Percentiles rank a stretch among this genome's conserved stretches.
phyloP scores from a whole-genome alignment of 2,113 vertebrate species.

The Theristicus caerulescens region DNA sequence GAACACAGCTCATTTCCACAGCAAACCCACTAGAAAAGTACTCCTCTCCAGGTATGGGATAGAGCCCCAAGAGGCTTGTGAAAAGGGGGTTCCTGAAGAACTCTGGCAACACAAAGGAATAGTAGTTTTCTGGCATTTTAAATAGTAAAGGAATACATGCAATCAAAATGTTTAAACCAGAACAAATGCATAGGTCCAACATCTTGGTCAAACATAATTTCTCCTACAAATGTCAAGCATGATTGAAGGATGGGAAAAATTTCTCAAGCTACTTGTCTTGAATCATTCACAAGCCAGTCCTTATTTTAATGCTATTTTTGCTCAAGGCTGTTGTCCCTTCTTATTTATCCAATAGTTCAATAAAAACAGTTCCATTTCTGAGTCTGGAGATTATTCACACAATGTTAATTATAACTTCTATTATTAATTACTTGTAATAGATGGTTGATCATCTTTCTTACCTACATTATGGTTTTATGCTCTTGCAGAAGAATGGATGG shows the following conservation, averaged over 20 bases:
- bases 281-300: neutral
- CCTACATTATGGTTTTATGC: neutral
- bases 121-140: neutral
- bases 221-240: neutral
- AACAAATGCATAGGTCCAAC: neutral
- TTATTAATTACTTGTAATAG: neutral
- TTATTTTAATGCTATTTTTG: neutral
- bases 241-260: neutral
- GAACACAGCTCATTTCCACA: neutral
- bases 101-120: neutral
- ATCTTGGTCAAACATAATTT: neutral
- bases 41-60: neutral
- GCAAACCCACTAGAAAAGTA: neutral
- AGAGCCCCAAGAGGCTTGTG: neutral
- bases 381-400: neutral
- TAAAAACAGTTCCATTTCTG: neutral
- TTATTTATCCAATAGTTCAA: neutral
- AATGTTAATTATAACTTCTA: neutral
- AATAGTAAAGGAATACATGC: neutral
- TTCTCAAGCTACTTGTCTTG: neutral
- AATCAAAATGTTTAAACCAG: neutral
- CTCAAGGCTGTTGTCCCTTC: neutral
- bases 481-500: neutral
- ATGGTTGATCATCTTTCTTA: neutral
- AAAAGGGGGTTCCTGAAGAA: neutral